A percentile compares a stretch with the other conserved stretches of the same genome.
These are phyloP conservation scores for Drosophila pallidifrons DNA, from an alignment of 1,140 invertebrate species.

Conservation along the genomic window DNA sequence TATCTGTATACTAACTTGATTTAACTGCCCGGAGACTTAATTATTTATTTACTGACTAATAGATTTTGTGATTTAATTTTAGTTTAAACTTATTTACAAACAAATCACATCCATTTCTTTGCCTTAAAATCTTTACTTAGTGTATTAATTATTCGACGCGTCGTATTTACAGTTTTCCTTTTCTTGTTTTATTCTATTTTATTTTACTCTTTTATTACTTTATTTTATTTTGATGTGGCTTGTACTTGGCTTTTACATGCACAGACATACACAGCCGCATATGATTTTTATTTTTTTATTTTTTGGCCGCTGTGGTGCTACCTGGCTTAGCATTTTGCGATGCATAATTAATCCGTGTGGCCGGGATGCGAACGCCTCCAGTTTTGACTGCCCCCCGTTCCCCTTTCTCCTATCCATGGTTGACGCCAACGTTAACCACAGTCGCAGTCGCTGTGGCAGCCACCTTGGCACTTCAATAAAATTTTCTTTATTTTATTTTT, in stretches of 20 bases:
- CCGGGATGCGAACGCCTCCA: slow-evolving; percentile 38
- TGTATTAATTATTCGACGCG: slow-evolving; percentile 4
- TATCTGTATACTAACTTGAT: no score
- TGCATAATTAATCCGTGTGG: slow-evolving; percentile 76
- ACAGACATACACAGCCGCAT: slow-evolving; percentile 36
- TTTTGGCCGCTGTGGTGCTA: slow-evolving; percentile 49
- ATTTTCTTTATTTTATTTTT: slow-evolving; percentile 82
- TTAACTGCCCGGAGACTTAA: no score
- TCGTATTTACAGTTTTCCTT: slow-evolving; percentile 23
- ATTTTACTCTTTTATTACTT: slow-evolving; percentile 43
- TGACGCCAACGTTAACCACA: neutral
- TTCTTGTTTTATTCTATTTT: slow-evolving; percentile 34
- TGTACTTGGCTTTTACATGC: slow-evolving; percentile 77
- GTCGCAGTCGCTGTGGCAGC: slow-evolving; percentile 19
- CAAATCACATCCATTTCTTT: neutral
- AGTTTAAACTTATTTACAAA: no score
- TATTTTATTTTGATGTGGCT: slow-evolving; percentile 73
- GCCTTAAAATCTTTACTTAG: neutral
- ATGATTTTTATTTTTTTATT: slow-evolving; percentile 22
- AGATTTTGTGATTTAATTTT: no score
- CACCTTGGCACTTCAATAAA: slow-evolving; percentile 75
- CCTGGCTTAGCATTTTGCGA: slow-evolving; percentile 82
- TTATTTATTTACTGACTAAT: no score
- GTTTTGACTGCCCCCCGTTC: slow-evolving; percentile 19
- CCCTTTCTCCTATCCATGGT: neutral